Evolutionary conservation across 2,888 invertebrate species (phyloP).

Genomic region (Acrocera orbiculus): DNA sequence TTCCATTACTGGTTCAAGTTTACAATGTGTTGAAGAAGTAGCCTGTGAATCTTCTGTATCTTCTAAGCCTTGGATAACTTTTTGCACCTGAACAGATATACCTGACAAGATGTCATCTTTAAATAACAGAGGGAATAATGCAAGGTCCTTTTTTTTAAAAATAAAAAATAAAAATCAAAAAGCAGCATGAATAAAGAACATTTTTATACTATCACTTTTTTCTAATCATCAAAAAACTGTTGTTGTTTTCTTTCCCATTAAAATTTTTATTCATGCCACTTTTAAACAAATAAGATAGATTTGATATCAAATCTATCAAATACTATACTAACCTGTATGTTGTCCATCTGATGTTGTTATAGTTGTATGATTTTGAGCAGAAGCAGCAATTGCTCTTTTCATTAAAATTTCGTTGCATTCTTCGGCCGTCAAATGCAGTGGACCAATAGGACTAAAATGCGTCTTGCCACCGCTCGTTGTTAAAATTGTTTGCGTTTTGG

Average conservation of each 20-base stretch:
- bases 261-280: constrained; percentile 6
- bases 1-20: constrained; percentile 31
- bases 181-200: neutral
- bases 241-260: too few species aligned
- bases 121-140: constrained; percentile 8
- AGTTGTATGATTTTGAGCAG: constrained; percentile 34
- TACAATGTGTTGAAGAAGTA: constrained; percentile 29
- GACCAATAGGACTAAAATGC: constrained; percentile 53
- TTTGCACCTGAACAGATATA: constrained; percentile 33
- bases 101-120: constrained; percentile 31
- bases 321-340: constrained; percentile 15
- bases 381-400: constrained; percentile 52
- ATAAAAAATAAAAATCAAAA: neutral
- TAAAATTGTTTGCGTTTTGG: constrained; percentile 31
- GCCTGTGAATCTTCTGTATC: constrained; percentile 32
- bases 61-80: constrained; percentile 32
- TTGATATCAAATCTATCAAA: too few species aligned
- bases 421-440: constrained; percentile 54
- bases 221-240: too few species aligned
- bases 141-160: too few species aligned
- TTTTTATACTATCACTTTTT: too few species aligned
- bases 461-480: constrained; percentile 27
- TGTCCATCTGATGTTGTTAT: constrained; percentile 29
- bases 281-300: constrained; percentile 5
- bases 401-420: constrained; percentile 63